A percentile compares a stretch with the other conserved stretches of the same genome.
Evolutionary conservation across 2,113 vertebrate species (phyloP).

Genomic region (Campylomormyrus numenius): DNA sequence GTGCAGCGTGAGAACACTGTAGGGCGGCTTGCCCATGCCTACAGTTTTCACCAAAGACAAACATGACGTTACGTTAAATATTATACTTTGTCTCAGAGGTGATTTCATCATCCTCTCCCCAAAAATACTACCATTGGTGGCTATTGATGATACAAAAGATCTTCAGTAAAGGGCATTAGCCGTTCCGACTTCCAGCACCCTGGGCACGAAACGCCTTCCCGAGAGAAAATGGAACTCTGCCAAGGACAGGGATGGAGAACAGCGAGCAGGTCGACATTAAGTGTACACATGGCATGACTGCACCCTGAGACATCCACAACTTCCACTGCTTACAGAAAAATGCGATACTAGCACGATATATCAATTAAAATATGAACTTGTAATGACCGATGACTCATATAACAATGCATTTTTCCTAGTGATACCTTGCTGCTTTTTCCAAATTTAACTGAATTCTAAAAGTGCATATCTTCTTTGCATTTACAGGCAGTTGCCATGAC

Average conservation of each 20-base stretch:
- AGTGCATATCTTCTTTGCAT: neutral
- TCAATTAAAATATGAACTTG: neutral
- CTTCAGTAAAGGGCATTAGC: neutral
- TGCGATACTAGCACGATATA: neutral
- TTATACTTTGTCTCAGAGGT: neutral
- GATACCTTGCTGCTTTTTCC: neutral
- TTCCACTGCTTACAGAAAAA: neutral
- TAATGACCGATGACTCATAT: neutral
- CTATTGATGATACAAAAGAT: neutral
- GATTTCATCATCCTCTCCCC: neutral
- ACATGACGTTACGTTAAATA: neutral
- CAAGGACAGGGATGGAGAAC: neutral
- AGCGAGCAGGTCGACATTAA: neutral
- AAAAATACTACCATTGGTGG: neutral
- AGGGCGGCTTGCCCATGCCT: neutral
- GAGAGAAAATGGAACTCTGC: neutral
- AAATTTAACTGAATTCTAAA: neutral
- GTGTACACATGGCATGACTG: neutral
- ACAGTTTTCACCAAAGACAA: neutral
- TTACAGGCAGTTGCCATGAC: conserved; percentile 15
- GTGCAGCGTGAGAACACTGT: neutral
- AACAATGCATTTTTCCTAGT: neutral
- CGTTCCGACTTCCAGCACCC: neutral
- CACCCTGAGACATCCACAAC: neutral
- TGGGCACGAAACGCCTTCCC: neutral